Base-by-base conservation (phyloP, 2,888 invertebrate genomes). In the Scaptomyza tumidula region DNA sequence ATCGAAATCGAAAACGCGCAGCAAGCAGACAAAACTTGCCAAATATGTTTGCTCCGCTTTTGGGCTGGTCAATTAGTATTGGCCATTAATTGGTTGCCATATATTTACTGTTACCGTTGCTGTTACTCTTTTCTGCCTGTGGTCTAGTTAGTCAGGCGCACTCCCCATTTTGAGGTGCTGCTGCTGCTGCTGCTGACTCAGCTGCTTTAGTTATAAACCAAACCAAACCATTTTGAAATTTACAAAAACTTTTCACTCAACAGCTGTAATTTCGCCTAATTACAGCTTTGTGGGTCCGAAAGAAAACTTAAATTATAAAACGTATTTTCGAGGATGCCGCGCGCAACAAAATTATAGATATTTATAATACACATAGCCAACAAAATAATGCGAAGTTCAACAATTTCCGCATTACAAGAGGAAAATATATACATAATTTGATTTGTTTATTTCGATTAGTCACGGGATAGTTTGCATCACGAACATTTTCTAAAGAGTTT, bases 191-290 rank as follows among this genome's bases (percentile, higher is more conserved):
- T 3, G 24, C 24, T 24, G 24, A 24, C 24, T 24, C 24, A 24
- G 24, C 37, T 41, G 19, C 29, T 27, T 3, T 39, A 37, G 58
- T 60, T 60, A 57, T 71, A 74, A 61, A 48, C n/a, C n/a, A n/a
- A n/a, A n/a, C n/a, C n/a, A n/a, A n/a, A n/a, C n/a, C 57, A 58
- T 75, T 74, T 75, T 75, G 44, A 69, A 78, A 76, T 60, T 62
- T 24, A 24, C 24, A 24, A 31, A 48, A 76, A 62, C 52, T 68
- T 64, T 75, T 64, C 55, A 52, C 61, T 56, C 33, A 53, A 33
- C 55, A 24, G 44, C 61, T 48, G 10, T 39, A 49, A 10, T 80
- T 80, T 76, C 61, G 45, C 44, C 67, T 58, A 71, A 66, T 71
- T 60, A 29, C 52, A 55, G 45, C 52, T 11, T 35, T 19, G 41